Evolutionary conservation across 2,113 vertebrate genomes (phyloP).

Genomic region (Monopterus albus): DNA sequence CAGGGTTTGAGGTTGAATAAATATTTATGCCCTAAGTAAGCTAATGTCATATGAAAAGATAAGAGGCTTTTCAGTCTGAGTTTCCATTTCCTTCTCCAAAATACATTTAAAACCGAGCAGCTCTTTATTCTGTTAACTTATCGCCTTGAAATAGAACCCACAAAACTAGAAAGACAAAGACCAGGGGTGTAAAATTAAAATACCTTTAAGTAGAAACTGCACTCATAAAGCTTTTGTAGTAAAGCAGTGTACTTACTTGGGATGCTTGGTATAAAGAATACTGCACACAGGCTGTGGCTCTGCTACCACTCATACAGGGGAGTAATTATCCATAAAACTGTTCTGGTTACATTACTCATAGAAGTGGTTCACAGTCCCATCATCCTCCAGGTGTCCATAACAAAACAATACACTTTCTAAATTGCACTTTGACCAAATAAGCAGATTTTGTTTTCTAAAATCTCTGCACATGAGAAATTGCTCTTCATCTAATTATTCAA

Average conservation of each 20-base stretch:
- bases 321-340: conserved; percentile 67
- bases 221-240: not conserved
- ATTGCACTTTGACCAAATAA: conserved; percentile 37
- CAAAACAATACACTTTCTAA: conserved; percentile 23
- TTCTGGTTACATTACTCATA: conserved; percentile 56
- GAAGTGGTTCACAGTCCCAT: conserved; percentile 55
- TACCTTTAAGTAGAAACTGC: not conserved
- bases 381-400: conserved; percentile 55
- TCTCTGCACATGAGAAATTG: not conserved
- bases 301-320: conserved; percentile 41
- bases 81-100: not conserved
- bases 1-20: conserved; percentile 25
- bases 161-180: not conserved
- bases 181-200: conserved; percentile 9
- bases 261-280: not conserved
- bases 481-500: not conserved
- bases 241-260: conserved; percentile 10
- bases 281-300: conserved; percentile 13
- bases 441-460: conserved; percentile 34
- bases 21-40: conserved; percentile 37
- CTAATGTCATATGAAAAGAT: conserved; percentile 27
- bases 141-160: not conserved
- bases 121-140: not conserved
- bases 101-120: not conserved
- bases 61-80: not conserved